Conservation (phyloP, 2,797 vertebrate genomes). For the Brachymystax lenok region DNA sequence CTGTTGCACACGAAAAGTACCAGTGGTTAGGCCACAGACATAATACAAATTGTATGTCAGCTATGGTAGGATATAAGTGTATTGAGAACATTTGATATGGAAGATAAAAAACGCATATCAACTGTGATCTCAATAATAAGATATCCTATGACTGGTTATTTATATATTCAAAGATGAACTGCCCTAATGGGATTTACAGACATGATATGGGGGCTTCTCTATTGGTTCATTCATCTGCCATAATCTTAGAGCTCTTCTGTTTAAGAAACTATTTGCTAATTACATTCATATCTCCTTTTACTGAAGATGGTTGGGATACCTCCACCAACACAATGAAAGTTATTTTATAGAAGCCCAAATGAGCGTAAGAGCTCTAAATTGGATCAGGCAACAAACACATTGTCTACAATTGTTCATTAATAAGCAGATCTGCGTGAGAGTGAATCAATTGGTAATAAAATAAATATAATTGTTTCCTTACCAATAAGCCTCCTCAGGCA, state of each 20-base stretch:
- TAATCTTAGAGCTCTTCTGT: conserved; percentile 4
- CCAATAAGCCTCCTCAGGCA: conserved; percentile 21
- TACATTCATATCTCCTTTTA: conserved; percentile 17
- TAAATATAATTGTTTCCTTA: conserved; percentile 38
- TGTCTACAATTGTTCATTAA: conserved; percentile 36
- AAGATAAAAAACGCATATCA: too few relatives aligned
- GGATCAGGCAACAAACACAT: conserved; percentile 25
- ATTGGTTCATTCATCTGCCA: background rate
- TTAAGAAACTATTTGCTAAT: background rate
- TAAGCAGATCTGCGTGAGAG: conserved; percentile 27
- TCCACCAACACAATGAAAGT: conserved; percentile 12
- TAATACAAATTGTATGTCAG: too few relatives aligned
- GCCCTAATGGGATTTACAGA: too few relatives aligned
- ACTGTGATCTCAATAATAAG: too few relatives aligned
- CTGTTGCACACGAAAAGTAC: background rate
- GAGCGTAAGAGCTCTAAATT: conserved; percentile 29
- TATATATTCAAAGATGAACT: too few relatives aligned
- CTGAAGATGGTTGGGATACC: conserved; percentile 9
- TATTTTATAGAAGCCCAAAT: conserved; percentile 18
- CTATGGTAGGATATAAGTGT: too few relatives aligned
- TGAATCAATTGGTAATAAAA: conserved; percentile 8
- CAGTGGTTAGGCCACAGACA: background rate
- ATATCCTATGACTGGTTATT: too few relatives aligned
- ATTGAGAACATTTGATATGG: too few relatives aligned
- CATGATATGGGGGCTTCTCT: background rate